Evolutionary conservation across 2,888 invertebrate species (phyloP), one percentile per base, ranked within the genome.

Genomic region (Vanessa cardui): DNA sequence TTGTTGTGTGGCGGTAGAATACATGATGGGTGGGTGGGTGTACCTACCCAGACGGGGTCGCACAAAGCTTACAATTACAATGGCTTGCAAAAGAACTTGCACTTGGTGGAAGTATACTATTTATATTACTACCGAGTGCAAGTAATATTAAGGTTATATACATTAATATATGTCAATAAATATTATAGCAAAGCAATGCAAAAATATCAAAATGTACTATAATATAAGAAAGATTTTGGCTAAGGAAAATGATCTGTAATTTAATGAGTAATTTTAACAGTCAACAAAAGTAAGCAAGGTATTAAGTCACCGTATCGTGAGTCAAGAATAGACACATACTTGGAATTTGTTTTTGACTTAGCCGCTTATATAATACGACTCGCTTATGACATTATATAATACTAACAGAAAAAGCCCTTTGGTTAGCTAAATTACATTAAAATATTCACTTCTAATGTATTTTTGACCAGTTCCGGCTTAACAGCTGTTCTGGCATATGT

Each of bases 371-470:
- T 68, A 68, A 68, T 52, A 46, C 50, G 44, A 16, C 39, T 31
- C 50, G 62, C 52, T 58, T 45, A 49, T 58, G 47, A 56, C 16
- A 20, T 66, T 66, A 66, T 50, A 63, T 70, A 64, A 66, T 44
- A 60, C 49, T 18, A 47, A 16, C 16, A 58, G 21, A 16, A 56
- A 44, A 47, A 44, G 58, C 33, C 58, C 66, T 61, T 60, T 49
- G 50, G 49, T 47, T 20, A 63, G 49, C 33, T 31, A 64, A 63
- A 66, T 66, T 66, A 66, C 63, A 63, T 64, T 60, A 56, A 21
- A 26, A 52, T 52, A 60, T 46, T 26, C 46, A 50, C 49, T 56
- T 50, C 56, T 12, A 60, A 63, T 56, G 46, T 64, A 63, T 16
- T 61, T 66, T 39, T 66, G 54, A 49, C 2, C 18, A 56, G 62